Percentiles rank a stretch among this genome's conserved stretches.
phyloP scores from a whole-genome alignment of 2,797 vertebrate species.

The Sciurus carolinensis region DNA sequence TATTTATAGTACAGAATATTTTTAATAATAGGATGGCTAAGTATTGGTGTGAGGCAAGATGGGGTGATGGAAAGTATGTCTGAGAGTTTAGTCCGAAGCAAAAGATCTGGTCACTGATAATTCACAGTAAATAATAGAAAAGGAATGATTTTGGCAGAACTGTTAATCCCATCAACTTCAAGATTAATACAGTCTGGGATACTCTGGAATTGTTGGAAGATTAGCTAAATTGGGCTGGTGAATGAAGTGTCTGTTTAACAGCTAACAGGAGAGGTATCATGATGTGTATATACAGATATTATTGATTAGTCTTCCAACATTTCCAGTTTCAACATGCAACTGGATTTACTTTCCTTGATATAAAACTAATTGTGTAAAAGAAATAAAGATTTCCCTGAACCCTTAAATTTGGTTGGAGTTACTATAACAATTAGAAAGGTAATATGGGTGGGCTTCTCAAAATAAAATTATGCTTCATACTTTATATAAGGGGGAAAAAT shows the following conservation, averaged over 20 bases:
- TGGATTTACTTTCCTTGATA: neutral
- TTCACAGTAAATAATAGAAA: neutral
- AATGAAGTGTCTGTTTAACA: neutral
- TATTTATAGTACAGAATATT: neutral
- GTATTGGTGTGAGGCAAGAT: neutral
- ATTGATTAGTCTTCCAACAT: neutral
- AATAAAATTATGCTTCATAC: neutral
- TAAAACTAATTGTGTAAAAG: slow-evolving; percentile 36
- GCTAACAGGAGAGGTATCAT: neutral
- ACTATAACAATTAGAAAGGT: neutral
- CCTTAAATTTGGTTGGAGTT: neutral
- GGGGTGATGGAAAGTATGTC: neutral
- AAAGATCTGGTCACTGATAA: neutral
- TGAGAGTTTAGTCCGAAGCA: neutral
- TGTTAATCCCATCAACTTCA: neutral
- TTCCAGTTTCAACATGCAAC: neutral
- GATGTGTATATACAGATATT: neutral
- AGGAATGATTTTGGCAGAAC: neutral
- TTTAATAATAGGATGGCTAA: neutral
- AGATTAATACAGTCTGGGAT: neutral
- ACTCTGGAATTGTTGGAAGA: neutral
- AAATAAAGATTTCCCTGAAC: neutral
- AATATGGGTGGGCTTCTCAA: neutral
- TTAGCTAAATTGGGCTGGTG: neutral
- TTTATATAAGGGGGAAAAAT: neutral